Evolutionary conservation across 2,113 vertebrate genomes (phyloP), one percentile per base, ranked within the genome.

Genomic region (Laterallus jamaicensis): DNA sequence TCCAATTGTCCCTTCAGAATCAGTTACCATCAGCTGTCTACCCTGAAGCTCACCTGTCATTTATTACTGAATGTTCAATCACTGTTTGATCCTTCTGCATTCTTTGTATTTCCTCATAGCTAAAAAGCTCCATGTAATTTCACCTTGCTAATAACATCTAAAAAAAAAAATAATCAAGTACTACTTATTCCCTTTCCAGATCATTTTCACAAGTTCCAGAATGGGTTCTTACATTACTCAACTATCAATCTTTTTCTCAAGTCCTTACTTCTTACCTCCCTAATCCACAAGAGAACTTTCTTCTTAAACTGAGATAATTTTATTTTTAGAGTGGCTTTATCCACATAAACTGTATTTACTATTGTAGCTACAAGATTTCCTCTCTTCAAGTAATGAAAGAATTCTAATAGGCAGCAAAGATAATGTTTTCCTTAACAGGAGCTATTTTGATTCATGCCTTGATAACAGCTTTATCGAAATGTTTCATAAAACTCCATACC

Each of bases 1-100:
- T 95, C 87, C 95, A 96, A 93, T 96, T 94, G 96, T 94, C 95
- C 95, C 88, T 97, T 97, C 97, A 97, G 90, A 90, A 86, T 54
- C 73, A 78, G 86, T 97, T 97, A 97, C 88, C 77, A 70, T 97
- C 96, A 97, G 90, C 93, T 96, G 94, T 92, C 93, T 76, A 73
- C 66, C 67, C 78, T 92, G 93, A 96, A 95, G 88, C 86, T 94
- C 76, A 94, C 73, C 85, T 96, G 95, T 95, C 96, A 95, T 90
- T 94, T 93, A 64, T 68, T 90, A 52, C 86, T 59, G 88, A 91
- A 44, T 75, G 89, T 71, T 94, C 37, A 0, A 81, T 92, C 88
- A 67, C 70, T 0, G 0, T 85, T 94, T 88, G 52, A 63, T 89
- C 73, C 63, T 71, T 59, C 75, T 79, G 78, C 81, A 91, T 73